These are phyloP conservation scores for Leptinotarsa undecemlineata DNA, from an alignment of 1,140 invertebrate genomes.

Conservation along the genomic window DNA sequence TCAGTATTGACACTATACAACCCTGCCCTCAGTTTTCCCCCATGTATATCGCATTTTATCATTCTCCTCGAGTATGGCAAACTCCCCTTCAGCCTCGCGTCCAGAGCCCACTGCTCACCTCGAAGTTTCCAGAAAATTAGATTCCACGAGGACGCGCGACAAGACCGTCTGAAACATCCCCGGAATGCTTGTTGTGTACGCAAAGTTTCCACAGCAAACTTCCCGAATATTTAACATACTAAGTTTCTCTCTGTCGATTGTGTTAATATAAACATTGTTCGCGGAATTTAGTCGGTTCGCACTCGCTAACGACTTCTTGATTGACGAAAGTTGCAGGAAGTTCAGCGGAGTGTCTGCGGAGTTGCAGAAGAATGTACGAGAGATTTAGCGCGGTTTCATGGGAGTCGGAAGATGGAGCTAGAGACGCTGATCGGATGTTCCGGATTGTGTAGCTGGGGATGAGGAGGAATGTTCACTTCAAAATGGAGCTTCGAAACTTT, in stretches of 20 bases:
- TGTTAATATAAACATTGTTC: slow-evolving; percentile 24
- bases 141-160: background rate
- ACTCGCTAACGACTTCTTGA: slow-evolving; percentile 2
- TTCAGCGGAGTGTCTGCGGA: background rate
- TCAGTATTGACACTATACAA: background rate
- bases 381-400: no score
- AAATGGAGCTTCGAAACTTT: no score
- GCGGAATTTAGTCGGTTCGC: slow-evolving; percentile 1
- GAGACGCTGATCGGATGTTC: no score
- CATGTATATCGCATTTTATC: background rate
- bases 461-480: no score
- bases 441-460: no score
- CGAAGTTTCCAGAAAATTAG: slow-evolving; percentile 16
- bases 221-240: slow-evolving; percentile 20
- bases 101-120: background rate
- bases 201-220: slow-evolving; percentile 8
- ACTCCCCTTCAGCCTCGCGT: background rate
- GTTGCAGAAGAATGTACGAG: background rate
- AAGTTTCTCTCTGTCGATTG: background rate
- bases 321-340: slow-evolving; percentile 1
- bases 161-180: background rate
- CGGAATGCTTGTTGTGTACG: slow-evolving; percentile 13
- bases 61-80: background rate
- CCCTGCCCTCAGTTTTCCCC: background rate
- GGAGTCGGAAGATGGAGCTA: no score